Evolutionary conservation across 2,797 vertebrate species (phyloP).

Genomic region (Spinibarbus caldwelli): DNA sequence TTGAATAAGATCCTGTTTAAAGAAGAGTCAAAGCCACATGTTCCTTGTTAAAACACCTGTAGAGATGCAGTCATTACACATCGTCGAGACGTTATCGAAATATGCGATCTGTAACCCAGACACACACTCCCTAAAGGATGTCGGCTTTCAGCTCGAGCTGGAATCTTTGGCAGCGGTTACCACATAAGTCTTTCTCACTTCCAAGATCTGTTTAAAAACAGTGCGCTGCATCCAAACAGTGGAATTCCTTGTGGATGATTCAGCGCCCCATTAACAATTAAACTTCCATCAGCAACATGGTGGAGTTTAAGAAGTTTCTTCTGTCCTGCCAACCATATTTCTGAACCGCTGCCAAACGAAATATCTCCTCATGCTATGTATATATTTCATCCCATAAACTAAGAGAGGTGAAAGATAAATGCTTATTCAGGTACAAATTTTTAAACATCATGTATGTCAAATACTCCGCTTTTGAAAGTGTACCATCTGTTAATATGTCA

Average conservation of each 20-base stretch:
- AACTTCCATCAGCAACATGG: conserved; percentile 60
- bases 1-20: conserved; percentile 37
- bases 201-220: conserved; percentile 50
- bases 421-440: not conserved
- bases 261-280: conserved; percentile 70
- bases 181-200: conserved; percentile 50
- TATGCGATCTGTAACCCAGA: conserved; percentile 50
- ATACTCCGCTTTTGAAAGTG: conserved; percentile 49
- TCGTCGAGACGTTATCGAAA: conserved; percentile 43
- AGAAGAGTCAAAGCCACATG: conserved; percentile 37
- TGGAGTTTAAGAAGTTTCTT: conserved; percentile 46
- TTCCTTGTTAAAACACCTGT: conserved; percentile 55
- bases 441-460: conserved; percentile 58
- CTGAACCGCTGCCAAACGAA: conserved; percentile 61
- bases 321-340: conserved; percentile 55
- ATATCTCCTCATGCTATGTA: conserved; percentile 58
- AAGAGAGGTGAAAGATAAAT: conserved; percentile 44
- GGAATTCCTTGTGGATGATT: conserved; percentile 56
- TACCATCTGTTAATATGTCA: conserved; percentile 19
- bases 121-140: conserved; percentile 53
- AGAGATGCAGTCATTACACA: conserved; percentile 42
- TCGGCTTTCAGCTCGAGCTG: conserved; percentile 36
- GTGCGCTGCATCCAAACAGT: conserved; percentile 60
- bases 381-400: conserved; percentile 59
- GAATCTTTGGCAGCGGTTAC: conserved; percentile 40